Conservation (phyloP, 64 coral and sea anemone species). For the Stichodactyla mertensii region DNA sequence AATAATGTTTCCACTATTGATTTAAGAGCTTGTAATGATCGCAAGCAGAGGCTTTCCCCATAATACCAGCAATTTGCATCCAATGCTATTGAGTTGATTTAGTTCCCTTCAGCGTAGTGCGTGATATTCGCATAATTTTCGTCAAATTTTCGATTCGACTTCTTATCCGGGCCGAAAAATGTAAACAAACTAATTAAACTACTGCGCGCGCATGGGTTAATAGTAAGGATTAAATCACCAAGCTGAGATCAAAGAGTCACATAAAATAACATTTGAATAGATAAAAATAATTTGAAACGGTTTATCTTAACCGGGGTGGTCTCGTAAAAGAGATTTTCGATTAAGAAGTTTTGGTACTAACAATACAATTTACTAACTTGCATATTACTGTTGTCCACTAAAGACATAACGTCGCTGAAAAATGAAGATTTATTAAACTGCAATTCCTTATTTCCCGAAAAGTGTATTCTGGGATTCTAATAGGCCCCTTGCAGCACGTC, state of each 20-base stretch:
- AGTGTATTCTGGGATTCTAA: too few species aligned
- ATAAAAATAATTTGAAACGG: too few species aligned
- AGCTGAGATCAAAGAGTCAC: neutral
- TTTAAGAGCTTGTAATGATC: neutral
- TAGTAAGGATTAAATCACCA: neutral
- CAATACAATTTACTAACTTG: too few species aligned
- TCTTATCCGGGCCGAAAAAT: neutral
- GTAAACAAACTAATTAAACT: conserved; percentile 4
- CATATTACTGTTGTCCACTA: too few species aligned
- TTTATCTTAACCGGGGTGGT: too few species aligned
- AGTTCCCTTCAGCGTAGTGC: neutral
- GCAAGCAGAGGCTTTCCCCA: neutral
- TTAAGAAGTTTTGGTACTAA: too few species aligned
- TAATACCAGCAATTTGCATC: neutral
- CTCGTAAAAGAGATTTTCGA: too few species aligned
- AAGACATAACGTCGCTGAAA: too few species aligned
- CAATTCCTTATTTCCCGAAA: too few species aligned
- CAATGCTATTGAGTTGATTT: neutral
- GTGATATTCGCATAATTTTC: neutral
- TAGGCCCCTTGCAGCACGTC: too few species aligned
- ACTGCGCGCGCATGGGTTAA: neutral
- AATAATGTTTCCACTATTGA: neutral
- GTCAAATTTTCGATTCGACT: neutral
- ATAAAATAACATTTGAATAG: neutral
- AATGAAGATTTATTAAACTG: too few species aligned